Base-by-base conservation (phyloP, 2,113 vertebrate genomes). In the Platysteira castanea region DNA sequence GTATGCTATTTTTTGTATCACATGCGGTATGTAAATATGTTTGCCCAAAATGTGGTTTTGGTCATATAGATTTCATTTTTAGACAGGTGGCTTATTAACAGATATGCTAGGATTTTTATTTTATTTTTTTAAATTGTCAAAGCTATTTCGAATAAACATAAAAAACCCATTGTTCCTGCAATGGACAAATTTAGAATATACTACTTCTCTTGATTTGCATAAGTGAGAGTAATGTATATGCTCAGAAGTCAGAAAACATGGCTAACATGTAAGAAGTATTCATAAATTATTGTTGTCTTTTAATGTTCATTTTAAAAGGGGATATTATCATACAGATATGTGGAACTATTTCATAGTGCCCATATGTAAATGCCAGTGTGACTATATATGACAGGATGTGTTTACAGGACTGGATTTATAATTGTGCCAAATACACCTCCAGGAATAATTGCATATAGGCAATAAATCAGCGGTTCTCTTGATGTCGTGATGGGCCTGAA, bases 111-210 rank as follows among this genome's bases (percentile, higher is more conserved):
- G 95, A 93, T 96, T 96, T 96, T 96, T 94, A 96, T 97, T 97
- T 96, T 95, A 95, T 96, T 96, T 97, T 96, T 97, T 97, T 96
- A 86, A 94, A 90, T 97, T 95, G 90, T 95, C 75, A 95, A 96
- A 95, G 74, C 79, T 95, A 79, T 96, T 96, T 96, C 94, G 93
- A 95, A 95, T 94, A 90, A 93, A 95, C 69, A 42, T 90, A 6
- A 84, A 73, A 89, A 95, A 64, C 53, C 33, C 33, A 68, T 95
- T 96, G 70, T 96, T 97, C 90, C 83, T 92, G 28, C 86, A 95
- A 63, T 61, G 91, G 89, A 96, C 90, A 93, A 91, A 89, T 70
- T 96, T 74, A 47, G 53, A 93, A 92, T 69, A 91, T 79, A 69
- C 50, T 96, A 67, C 47, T 86, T 76, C 70, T 88, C 44, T 88